These are phyloP conservation scores for Mesochorus sp. DNA, from an alignment of 2,888 invertebrate genomes.

Conservation along the genomic window DNA sequence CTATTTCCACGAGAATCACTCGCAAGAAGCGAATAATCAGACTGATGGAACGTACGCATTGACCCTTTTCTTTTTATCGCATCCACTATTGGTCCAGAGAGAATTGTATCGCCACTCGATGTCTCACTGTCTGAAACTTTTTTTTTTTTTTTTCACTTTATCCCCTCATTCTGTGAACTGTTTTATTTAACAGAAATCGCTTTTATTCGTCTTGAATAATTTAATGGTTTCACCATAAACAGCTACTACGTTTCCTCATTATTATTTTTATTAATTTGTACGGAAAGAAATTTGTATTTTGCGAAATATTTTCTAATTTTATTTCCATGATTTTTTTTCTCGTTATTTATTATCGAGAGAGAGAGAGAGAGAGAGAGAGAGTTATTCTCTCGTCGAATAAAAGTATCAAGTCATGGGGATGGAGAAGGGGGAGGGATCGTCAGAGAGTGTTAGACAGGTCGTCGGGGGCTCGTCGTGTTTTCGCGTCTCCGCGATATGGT, in stretches of 20 bases:
- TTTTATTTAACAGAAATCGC: too few species aligned
- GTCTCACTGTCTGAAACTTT: too few species aligned
- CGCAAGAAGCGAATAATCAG: conserved; percentile 27
- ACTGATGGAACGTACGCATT: conserved; percentile 23
- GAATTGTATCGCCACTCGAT: too few species aligned
- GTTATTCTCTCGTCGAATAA: conserved; percentile 37
- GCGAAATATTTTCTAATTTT: too few species aligned
- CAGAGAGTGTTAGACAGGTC: conserved; percentile 49
- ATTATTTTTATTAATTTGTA: too few species aligned
- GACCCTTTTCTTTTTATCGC: too few species aligned
- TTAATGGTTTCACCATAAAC: too few species aligned
- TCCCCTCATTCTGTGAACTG: too few species aligned
- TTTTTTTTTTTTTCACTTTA: too few species aligned
- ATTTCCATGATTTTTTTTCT: not conserved
- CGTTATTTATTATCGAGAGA: not conserved
- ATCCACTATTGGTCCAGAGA: not conserved
- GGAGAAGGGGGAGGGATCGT: conserved; percentile 60
- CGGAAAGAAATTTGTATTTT: too few species aligned
- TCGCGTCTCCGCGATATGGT: conserved; percentile 34
- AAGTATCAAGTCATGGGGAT: conserved; percentile 58
- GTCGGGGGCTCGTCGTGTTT: conserved; percentile 47
- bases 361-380: not conserved
- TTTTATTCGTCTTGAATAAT: too few species aligned
- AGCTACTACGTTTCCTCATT: too few species aligned
- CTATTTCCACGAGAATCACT: not conserved